Evolutionary conservation across 1,140 invertebrate genomes (phyloP), one percentile per base, ranked within the genome.

Genomic region (Monochamus saltuarius): DNA sequence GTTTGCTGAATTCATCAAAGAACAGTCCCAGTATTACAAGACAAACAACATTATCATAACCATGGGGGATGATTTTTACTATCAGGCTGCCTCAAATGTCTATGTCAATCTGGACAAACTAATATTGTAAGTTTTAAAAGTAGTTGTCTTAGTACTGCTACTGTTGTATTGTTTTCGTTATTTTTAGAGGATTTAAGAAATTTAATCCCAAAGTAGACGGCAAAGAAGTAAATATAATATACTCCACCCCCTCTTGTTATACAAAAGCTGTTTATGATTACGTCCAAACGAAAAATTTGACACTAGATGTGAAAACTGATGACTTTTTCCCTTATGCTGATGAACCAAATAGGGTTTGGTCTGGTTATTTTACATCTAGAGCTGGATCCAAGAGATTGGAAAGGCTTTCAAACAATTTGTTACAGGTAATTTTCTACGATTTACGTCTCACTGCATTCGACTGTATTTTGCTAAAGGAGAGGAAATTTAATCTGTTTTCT

Each of bases 171-270:
- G 22, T 29, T 29, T 29, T 29, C 2, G 2, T 3, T 29, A 3
- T 29, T 29, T 29, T 29, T 29, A 29, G 22, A 29, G 22, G 22
- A 2, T 29, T 29, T 6, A 29, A 29, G 22, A 29, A 29, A 29
- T 29, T 29, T 29, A 29, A 29, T 29, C 22, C 22, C 2, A 29
- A 29, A 67, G 80, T 87, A 0, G 97, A 87, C 74, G 98, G 95
- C 17, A 72, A 71, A 1, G 71, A 71, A 55, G 72, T 64, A 57
- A 96, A 97, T 92, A 75, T 94, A 7, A 84, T 97, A 52, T 98
- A 98, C 75, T 98, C 96, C 0, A 98, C 95, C 0, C 96, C 96
- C 0, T 88, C 91, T 0, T 99, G 96, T 74, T 99, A 99, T 75
- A 71, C 94, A 6, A 89, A 95, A 72, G 84, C 92, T 1, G 71